Conservation (phyloP, 1,140 invertebrate genomes). For the Coptotermes formosanus region DNA sequence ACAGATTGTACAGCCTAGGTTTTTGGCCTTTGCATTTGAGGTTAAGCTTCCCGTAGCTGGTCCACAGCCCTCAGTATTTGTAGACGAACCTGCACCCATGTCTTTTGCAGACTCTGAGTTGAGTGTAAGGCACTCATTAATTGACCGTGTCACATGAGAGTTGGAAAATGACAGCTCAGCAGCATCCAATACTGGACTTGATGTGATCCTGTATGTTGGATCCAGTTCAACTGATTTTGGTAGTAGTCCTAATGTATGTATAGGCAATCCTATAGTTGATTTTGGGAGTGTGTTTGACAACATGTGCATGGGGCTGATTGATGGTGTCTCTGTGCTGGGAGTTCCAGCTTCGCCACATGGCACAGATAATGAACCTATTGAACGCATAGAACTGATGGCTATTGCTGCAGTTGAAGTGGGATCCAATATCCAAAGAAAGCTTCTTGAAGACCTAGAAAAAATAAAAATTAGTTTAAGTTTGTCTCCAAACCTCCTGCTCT, state of each 20-base stretch:
- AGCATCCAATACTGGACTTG: too few relatives aligned
- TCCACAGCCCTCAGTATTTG: too few relatives aligned
- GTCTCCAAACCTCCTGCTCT: too few relatives aligned
- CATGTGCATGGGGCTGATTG: background rate
- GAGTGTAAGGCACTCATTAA: background rate
- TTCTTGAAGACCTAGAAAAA: constrained; percentile 14
- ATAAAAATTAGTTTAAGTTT: background rate
- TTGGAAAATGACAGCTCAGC: too few relatives aligned
- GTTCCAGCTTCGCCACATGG: background rate
- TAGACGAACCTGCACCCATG: background rate
- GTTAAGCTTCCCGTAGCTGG: background rate
- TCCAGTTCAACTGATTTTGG: background rate
- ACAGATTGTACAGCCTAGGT: background rate
- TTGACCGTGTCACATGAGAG: background rate
- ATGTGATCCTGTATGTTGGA: too few relatives aligned
- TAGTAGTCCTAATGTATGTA: background rate
- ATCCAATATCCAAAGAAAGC: constrained; percentile 16
- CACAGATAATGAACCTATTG: background rate
- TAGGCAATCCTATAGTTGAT: too few relatives aligned
- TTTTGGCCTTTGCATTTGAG: background rate
- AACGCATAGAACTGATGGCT: background rate
- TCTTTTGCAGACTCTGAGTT: background rate
- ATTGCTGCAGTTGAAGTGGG: background rate
- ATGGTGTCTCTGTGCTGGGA: background rate
- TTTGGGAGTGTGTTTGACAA: background rate